phyloP scores from a whole-genome alignment of 2,113 vertebrate species.

The Scomber colias region DNA sequence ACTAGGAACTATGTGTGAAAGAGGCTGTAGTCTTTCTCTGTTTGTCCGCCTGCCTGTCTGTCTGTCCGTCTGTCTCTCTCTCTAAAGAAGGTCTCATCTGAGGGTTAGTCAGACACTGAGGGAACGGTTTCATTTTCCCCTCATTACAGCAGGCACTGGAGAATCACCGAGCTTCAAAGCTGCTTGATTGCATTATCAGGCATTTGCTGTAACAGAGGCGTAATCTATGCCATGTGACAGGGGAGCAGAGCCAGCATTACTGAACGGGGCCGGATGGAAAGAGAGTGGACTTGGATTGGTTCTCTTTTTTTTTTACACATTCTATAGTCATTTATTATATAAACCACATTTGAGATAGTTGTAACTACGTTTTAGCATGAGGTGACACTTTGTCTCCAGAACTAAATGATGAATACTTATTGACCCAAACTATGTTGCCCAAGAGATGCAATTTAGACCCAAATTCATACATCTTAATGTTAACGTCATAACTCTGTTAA shows the following conservation, averaged over 20 bases:
- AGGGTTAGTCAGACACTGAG: constrained; percentile 65
- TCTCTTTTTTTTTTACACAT: background rate
- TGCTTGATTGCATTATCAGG: constrained; percentile 79
- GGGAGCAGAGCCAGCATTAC: constrained; percentile 40
- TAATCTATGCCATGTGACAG: constrained; percentile 68
- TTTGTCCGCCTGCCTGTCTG: background rate
- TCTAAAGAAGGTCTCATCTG: constrained; percentile 68
- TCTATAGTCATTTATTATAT: background rate
- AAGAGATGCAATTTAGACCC: background rate
- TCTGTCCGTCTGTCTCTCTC: constrained; percentile 13
- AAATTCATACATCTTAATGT: background rate
- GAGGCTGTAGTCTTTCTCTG: background rate
- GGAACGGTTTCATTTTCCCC: constrained; percentile 76
- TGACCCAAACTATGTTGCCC: background rate
- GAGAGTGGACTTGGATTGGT: constrained; percentile 8
- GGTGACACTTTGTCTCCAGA: background rate
- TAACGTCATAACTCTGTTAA: background rate
- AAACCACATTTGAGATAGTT: background rate
- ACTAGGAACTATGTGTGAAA: no score
- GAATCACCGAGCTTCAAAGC: constrained; percentile 77
- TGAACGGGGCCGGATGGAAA: constrained; percentile 18
- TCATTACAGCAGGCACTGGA: constrained; percentile 77
- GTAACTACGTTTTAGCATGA: background rate
- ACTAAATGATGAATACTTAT: background rate
- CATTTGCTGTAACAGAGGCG: constrained; percentile 64